Evolutionary conservation across 2,888 invertebrate species (phyloP), one percentile per base, ranked within the genome.

Genomic region (Blastobasis lacticolella): DNA sequence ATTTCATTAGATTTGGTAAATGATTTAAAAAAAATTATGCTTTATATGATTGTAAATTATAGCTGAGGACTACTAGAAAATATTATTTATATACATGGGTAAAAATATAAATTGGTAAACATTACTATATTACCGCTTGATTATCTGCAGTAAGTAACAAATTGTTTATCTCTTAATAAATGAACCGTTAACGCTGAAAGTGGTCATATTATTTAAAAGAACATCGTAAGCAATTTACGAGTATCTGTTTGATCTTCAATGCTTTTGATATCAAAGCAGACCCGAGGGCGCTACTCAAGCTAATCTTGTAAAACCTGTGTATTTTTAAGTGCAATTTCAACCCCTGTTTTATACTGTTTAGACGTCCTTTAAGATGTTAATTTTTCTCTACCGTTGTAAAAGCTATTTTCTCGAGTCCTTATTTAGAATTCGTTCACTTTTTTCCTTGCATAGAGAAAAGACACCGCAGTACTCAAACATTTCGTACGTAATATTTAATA

Each of bases 221-320:
- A 56, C 58, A 54, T 54, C 56, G 57, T 58, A 70, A 69, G 67
- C 71, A 72, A 69, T 73, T 69, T 54, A 51, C 50, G 57, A 61
- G 50, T 23, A 23, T 23, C 66, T 73, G 76, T 81, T 81, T 81
- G 80, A 78, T 79, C 78, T 80, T 60, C 63, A 61, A 75, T 73
- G 77, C 73, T 67, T 67, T 69, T 73, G 72, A 79, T 81, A 78
- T 80, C 80, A 77, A 79, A 81, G 80, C 68, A 57, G 60, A 62
- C 72, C 75, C 60, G 54, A 64, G 69, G 76, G 74, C 66, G 61
- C 61, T 64, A 60, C 61, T 63, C 59, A 58, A 66, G 69, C 66
- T 80, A 81, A 81, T 81, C 78, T 78, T 71, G 70, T 81, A 75
- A 73, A 75, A 74, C 75, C 72, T 75, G 75, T 78, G 77, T 78